Conservation (phyloP, 2,113 vertebrate species). For the Emberiza fucata region DNA sequence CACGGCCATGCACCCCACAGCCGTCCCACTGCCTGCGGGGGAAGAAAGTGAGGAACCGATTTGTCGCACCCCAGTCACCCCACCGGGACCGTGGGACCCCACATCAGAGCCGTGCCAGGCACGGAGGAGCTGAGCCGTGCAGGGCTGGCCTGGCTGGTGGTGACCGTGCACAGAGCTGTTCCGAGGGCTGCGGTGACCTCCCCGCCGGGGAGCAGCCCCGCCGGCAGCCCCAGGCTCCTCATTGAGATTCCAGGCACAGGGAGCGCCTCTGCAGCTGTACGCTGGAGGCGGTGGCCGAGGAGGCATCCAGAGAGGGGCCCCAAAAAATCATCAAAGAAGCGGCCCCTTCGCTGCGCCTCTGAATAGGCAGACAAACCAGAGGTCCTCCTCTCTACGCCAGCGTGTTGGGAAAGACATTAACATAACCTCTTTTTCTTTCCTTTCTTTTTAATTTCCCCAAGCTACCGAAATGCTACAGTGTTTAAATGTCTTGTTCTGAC, state of each 20-base stretch:
- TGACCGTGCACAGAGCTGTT: background rate
- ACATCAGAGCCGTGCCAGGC: background rate
- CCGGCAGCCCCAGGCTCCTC: conserved; percentile 65
- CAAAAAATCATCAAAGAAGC: conserved; percentile 71
- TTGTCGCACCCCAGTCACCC: conserved; percentile 41
- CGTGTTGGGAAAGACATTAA: conserved; percentile 53
- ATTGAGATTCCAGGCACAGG: conserved; percentile 83
- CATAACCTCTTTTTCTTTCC: background rate
- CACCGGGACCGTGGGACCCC: background rate
- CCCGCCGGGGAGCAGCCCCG: conserved; percentile 71
- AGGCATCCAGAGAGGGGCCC: conserved; percentile 76
- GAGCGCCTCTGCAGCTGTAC: conserved; percentile 80
- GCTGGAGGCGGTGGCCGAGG: conserved; percentile 74
- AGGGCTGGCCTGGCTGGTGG: background rate
- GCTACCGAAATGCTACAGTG: conserved; percentile 8
- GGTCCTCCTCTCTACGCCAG: conserved; percentile 23
- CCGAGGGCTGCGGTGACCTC: conserved; percentile 63
- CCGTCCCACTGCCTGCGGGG: conserved; percentile 72
- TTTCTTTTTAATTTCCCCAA: background rate
- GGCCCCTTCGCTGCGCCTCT: conserved; percentile 59
- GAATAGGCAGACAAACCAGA: conserved; percentile 62
- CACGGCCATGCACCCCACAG: background rate
- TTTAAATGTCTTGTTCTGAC: conserved; percentile 18
- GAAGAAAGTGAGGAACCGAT: conserved; percentile 4
- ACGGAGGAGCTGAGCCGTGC: background rate